Conservation (phyloP, 2,888 invertebrate species). For the Mylabris sibirica region DNA sequence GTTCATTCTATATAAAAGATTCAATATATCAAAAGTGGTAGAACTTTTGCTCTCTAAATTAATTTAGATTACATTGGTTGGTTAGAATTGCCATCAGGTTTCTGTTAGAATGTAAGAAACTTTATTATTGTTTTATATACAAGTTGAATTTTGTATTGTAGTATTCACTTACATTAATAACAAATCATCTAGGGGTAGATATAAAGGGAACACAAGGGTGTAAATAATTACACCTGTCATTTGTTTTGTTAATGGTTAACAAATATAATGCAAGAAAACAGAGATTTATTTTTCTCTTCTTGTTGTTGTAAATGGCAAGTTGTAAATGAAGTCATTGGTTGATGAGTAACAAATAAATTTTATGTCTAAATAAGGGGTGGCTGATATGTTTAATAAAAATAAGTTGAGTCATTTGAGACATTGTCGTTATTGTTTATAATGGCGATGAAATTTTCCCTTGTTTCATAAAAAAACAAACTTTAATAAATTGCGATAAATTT, state of each 20-base stretch:
- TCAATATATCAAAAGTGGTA: neutral
- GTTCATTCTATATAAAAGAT: neutral
- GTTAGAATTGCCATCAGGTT: neutral
- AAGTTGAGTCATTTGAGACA: too few relatives aligned
- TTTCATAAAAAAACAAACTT: neutral
- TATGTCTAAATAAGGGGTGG: too few relatives aligned
- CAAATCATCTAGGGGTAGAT: neutral
- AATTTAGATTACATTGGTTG: neutral
- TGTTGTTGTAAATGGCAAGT: neutral
- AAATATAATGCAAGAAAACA: neutral
- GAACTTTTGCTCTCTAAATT: neutral
- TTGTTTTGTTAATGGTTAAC: neutral
- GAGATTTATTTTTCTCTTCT: neutral
- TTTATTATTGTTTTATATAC: neutral
- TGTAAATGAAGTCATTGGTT: neutral
- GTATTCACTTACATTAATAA: neutral
- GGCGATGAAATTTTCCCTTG: too few relatives aligned
- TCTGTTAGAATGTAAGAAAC: neutral
- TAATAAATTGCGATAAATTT: constrained; percentile 2
- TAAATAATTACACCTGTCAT: constrained; percentile 1
- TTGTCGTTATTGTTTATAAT: too few relatives aligned
- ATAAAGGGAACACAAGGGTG: neutral
- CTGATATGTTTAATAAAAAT: too few relatives aligned
- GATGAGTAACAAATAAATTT: too few relatives aligned
- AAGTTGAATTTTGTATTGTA: neutral